These are phyloP conservation scores for Columbina picui DNA, from an alignment of 2,113 vertebrate genomes.

Conservation along the genomic window DNA sequence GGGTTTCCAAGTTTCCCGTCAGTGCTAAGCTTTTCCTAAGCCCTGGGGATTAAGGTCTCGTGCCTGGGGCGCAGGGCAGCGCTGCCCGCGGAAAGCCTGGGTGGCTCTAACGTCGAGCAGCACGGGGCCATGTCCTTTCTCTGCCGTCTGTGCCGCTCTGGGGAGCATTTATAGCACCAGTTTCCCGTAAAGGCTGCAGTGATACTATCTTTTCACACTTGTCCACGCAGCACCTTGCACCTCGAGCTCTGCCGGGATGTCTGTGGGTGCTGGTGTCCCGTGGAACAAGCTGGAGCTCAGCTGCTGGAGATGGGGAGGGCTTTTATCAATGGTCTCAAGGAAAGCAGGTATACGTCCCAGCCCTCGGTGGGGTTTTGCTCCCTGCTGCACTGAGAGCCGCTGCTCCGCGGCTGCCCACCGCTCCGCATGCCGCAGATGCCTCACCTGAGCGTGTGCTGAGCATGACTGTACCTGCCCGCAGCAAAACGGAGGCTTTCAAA, in stretches of 20 bases:
- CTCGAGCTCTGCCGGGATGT: background rate
- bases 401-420: background rate
- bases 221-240: constrained; percentile 7
- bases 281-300: background rate
- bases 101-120: rapidly evolving
- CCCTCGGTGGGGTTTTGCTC: background rate
- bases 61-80: background rate
- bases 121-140: rapidly evolving
- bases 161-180: background rate
- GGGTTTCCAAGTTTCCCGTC: background rate
- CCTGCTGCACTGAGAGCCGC: background rate
- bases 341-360: rapidly evolving
- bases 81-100: rapidly evolving
- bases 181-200: background rate
- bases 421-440: background rate
- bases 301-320: rapidly evolving
- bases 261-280: background rate
- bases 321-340: background rate
- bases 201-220: constrained; percentile 35
- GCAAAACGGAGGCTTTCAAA: background rate
- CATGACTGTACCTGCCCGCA: background rate
- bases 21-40: background rate
- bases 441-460: background rate
- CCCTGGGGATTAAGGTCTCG: rapidly evolving
- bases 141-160: background rate